Evolutionary conservation across 1,140 invertebrate genomes (phyloP), one percentile per base, ranked within the genome.

Genomic region (Phenacoccus solenopsis): DNA sequence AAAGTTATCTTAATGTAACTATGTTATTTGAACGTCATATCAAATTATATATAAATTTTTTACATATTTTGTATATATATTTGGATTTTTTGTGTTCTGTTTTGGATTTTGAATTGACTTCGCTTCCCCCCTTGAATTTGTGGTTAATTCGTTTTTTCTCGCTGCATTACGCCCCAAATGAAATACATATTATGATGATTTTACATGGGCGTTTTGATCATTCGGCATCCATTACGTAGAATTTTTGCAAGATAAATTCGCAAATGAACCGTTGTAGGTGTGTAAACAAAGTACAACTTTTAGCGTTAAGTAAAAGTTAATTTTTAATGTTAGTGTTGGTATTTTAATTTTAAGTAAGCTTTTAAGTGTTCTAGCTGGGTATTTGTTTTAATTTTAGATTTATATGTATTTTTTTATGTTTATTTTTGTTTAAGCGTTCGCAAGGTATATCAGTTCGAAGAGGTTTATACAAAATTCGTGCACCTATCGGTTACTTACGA

Each of bases 361-460:
- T 64, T 64, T 64, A 64, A 64, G 59, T 64, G 59, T 64, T 64
- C 59, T 64, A 64, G 59, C 59, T 64, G 59, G 59, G 59, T 64
- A 64, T 64, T 64, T 64, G 59, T 64, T 64, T 22, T 64, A 49
- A 49, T 49, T 49, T 9, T 49, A 49, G 38, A 16, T 49, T 49
- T 49, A 49, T 49, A 49, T 49, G 38, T 49, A 9, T 49, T 49
- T 49, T 49, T 49, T 16, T 49, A 49, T 49, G 38, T 49, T 49
- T 49, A 49, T 49, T 16, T 9, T 49, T 49, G 4, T 49, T 49
- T 49, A 49, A 49, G 38, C 38, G 38, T 49, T 49, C 20, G 16
- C 38, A 49, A n/a, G 38, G 38, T 49, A 16, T 49, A 49, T 49
- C 38, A 49, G 20, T n/a, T 49, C 38, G 38, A 10, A 10, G 4